Base-by-base conservation (phyloP, 2,888 invertebrate species). In the Callimorpha dominula region DNA sequence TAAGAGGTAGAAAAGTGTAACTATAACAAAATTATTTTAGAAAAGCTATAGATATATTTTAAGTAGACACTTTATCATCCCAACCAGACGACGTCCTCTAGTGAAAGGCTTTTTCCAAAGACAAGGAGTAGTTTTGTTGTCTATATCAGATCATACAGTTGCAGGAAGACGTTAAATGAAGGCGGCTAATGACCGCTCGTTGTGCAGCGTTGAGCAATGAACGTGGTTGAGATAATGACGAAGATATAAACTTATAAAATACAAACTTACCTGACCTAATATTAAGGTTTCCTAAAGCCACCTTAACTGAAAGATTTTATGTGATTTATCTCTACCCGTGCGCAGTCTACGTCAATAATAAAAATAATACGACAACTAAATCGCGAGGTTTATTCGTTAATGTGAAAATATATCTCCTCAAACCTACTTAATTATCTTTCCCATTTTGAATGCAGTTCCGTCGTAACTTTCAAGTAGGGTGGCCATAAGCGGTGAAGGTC, bases 331-430 rank as follows among this genome's bases (percentile, higher is more conserved):
- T n/a, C 14, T 7, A 0, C 31, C 9, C 31, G n/a, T n/a, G 31
- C 31, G 40, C 65, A 50, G 14, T 64, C 15, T n/a, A 66, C 50
- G 57, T 64, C 74, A 57, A 76, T 80, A 81, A 70, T 76, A 78
- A 81, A 78, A 74, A 68, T 66, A 81, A 82, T 65, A 70, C n/a
- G 40, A 72, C 54, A 62, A 68, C 66, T 75, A 74, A 81, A 79
- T 82, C 65, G n/a, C 52, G 54, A 70, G 64, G 69, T 62, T 71
- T 20, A 72, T 49, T 65, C 63, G 31, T 17, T 68, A 74, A 76
- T 80, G 73, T 67, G 62, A 66, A 64, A 74, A 78, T 72, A 76
- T 57, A 74, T 76, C 54, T 73, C 42, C 57, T 31, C 49, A 72
- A 67, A 74, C 72, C 68, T 67, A 68, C 70, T 78, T 77, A 77